phyloP scores from a whole-genome alignment of 2,113 vertebrate genomes.

The Vidua macroura region DNA sequence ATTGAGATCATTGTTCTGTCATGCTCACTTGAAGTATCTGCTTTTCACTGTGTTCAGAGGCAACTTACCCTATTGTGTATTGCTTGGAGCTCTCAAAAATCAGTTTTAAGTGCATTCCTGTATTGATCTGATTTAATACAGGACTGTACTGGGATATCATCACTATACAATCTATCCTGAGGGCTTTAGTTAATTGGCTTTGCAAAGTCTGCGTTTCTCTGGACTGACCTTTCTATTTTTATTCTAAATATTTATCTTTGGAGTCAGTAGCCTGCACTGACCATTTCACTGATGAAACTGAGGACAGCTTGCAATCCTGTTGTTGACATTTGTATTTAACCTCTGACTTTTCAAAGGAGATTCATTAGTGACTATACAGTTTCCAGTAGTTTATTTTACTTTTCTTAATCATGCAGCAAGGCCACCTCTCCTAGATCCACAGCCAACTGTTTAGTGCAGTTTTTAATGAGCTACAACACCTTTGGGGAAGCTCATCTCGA shows the following conservation, averaged over 20 bases:
- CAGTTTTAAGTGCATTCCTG: background rate
- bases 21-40: background rate
- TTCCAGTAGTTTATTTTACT: background rate
- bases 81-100: conserved; percentile 23
- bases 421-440: background rate
- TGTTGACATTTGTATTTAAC: conserved; percentile 48
- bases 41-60: background rate
- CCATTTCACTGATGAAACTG: background rate
- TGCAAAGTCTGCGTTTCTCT: background rate
- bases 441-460: background rate
- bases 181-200: conserved; percentile 50
- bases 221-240: conserved; percentile 1
- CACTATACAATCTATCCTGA: background rate
- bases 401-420: background rate
- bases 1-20: background rate
- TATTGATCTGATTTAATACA: conserved; percentile 27
- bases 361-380: background rate
- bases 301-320: background rate
- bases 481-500: background rate
- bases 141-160: background rate
- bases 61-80: background rate
- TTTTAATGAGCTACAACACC: background rate
- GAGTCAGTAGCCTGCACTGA: background rate
- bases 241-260: conserved; percentile 49
- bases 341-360: background rate